Conservation (phyloP, 1,140 invertebrate species). For the Drosophila subobscura region DNA sequence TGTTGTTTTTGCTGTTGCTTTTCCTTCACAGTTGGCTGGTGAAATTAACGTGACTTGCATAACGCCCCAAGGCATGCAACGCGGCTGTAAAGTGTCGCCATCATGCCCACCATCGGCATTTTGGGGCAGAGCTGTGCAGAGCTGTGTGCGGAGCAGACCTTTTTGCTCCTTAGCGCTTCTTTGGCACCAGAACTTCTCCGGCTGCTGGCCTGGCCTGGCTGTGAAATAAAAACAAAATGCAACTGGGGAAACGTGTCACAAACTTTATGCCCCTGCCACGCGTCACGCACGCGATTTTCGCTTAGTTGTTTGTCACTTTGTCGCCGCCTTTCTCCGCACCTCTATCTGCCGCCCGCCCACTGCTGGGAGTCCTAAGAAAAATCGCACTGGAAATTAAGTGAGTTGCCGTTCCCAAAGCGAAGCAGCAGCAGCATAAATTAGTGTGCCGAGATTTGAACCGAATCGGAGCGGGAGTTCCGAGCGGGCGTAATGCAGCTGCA, state of each 20-base stretch:
- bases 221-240: slow-evolving; percentile 65
- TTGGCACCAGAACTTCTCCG: slow-evolving; percentile 21
- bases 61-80: slow-evolving; percentile 74
- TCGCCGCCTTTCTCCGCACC: slow-evolving; percentile 37
- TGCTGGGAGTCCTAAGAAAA: slow-evolving; percentile 49
- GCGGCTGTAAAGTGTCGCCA: slow-evolving; percentile 74
- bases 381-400: slow-evolving; percentile 71
- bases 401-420: slow-evolving; percentile 51
- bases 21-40: slow-evolving; percentile 71
- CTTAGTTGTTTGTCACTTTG: slow-evolving; percentile 80
- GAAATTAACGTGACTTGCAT: slow-evolving; percentile 80
- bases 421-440: slow-evolving; percentile 66
- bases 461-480: slow-evolving; percentile 13
- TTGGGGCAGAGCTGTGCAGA: slow-evolving; percentile 15
- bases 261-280: slow-evolving; percentile 78
- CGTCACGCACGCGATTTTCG: slow-evolving; percentile 80
- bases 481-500: slow-evolving; percentile 18
- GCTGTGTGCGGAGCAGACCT: slow-evolving; percentile 51
- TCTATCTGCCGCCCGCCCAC: neutral
- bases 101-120: slow-evolving; percentile 42
- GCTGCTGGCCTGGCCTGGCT: neutral
- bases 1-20: slow-evolving; percentile 41
- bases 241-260: slow-evolving; percentile 80
- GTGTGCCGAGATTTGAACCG: slow-evolving; percentile 50
- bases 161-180: slow-evolving; percentile 49